Evolutionary conservation across 2,888 invertebrate genomes (phyloP), one percentile per base, ranked within the genome.

Genomic region (Latheticus oryzae): DNA sequence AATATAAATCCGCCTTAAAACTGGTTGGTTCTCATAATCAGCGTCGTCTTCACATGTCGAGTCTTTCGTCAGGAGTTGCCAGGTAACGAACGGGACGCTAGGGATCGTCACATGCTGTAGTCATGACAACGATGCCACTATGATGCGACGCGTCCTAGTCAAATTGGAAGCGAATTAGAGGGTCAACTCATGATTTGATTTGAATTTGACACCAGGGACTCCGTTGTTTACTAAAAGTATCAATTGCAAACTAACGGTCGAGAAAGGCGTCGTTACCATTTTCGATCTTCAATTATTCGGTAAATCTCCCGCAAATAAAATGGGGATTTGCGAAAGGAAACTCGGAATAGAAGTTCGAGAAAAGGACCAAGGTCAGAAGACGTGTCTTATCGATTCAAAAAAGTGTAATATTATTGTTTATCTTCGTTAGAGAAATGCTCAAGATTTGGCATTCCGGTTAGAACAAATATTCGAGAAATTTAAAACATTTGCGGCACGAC

Each of bases 171-270:
- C 37, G 38, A 21, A 40, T 21, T 40, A 43, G 33, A 16, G 51
- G 51, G 57, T 50, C 58, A 58, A 43, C 47, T 42, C 56, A 30
- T 56, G 56, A 60, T 65, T 60, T 63, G 59, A 68, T 67, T 66
- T 65, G 60, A 65, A 65, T 62, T 62, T 66, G 53, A 58, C 63
- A 58, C 63, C 42, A 19, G 55, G 59, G 62, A 64, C 52, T 58
- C 59, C 52, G 60, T 60, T 63, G 23, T 40, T 38, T 62, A 61
- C 40, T 32, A 60, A 54, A 11, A 50, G 52, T 56, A 61, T 63
- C 65, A 68, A 69, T 66, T 63, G 66, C 55, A 9, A 15, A 9
- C 19, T 12, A 17, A 13, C n/a, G n/a, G n/a, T n/a, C n/a, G n/a
- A 19, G 37, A 17, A 9, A 37, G 28, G n/a, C n/a, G n/a, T n/a